Base-by-base conservation (phyloP, 2,797 vertebrate species). In the Sebastes nivosus region DNA sequence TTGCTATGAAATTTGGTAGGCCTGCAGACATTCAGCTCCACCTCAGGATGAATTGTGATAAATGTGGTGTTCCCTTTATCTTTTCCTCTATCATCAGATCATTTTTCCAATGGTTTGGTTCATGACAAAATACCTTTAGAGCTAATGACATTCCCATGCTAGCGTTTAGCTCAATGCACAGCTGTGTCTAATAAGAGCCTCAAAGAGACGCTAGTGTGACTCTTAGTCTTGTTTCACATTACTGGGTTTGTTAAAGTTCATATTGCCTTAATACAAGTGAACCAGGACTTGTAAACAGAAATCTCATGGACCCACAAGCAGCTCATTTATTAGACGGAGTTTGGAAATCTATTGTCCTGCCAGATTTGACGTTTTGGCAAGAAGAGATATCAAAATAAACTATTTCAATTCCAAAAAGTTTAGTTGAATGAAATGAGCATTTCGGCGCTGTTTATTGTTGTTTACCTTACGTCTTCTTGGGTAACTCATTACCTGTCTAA, bases 231-330 rank as follows among this genome's bases (percentile, higher is more conserved):
- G 58, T 38, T 67, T 77, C 66, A 80, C 55, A 46, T 75, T 20
- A 64, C 11, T 13, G 58, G 25, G 18, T 72, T 65, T 77, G 65
- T 77, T 77, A 38, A 58, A 59, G 36, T 66, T 76, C 30, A 77
- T n/a, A 20, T 54, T 30, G 68, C 20, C 55, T 36, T n/a, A 72
- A 77, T 58, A 77, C 64, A 79, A 69, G 54, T 32, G 75, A 86
- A 76, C 55, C 50, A 36, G 64, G 63, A 71, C 59, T 58, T 73
- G 24, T 76, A 82, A 82, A 90, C 77, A 75, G 13, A 77, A 72
- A 66, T 66, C 57, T 29, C 57, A 75, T 38, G 57, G 13, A 64
- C 74, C 71, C 61, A 50, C 63, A 79, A 72, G 72, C 30, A 69
- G 65, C 52, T 79, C 11, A 73, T 75, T 79, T 73, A 61, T 69